Evolutionary conservation across 2,888 invertebrate genomes (phyloP).

Genomic region (Odontocerum albicorne): DNA sequence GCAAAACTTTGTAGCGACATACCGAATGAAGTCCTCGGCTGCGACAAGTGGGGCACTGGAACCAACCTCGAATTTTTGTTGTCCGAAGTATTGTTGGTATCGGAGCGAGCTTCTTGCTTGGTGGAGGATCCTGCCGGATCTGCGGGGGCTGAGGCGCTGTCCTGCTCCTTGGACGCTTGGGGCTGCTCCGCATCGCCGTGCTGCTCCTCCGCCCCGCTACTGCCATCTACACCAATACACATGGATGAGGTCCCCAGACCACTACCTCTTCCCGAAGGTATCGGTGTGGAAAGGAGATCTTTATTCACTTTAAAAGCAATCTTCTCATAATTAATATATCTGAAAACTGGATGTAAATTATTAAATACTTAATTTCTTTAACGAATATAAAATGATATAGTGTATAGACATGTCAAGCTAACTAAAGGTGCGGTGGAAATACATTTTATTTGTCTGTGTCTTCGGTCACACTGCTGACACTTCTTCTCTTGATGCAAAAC

Average conservation of each 20-base stretch:
- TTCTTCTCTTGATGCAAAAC: constrained; percentile 1
- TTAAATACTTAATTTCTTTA: constrained; percentile 13
- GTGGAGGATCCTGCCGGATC: too few species aligned
- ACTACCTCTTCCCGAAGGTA: constrained; percentile 41
- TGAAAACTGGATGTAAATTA: constrained; percentile 28
- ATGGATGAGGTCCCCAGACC: constrained; percentile 50
- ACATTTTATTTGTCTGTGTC: background rate
- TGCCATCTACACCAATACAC: constrained; percentile 47
- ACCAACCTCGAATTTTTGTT: constrained; percentile 33
- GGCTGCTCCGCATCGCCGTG: constrained; percentile 49
- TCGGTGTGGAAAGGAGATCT: too few species aligned
- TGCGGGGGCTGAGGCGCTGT: constrained; percentile 42
- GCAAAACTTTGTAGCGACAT: constrained; percentile 34
- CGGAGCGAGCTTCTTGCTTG: constrained; percentile 5
- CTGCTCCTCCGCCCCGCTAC: constrained; percentile 47
- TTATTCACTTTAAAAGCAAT: background rate
- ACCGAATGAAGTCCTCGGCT: constrained; percentile 4
- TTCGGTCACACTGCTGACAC: background rate
- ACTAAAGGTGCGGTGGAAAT: constrained; percentile 17
- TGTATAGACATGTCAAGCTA: too few species aligned
- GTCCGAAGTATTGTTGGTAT: constrained; percentile 34
- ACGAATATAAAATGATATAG: too few species aligned
- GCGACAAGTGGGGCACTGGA: background rate
- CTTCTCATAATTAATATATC: constrained; percentile 13
- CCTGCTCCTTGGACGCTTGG: constrained; percentile 23